Conservation (phyloP, 2,113 vertebrate species). For the Perognathus longimembris region DNA sequence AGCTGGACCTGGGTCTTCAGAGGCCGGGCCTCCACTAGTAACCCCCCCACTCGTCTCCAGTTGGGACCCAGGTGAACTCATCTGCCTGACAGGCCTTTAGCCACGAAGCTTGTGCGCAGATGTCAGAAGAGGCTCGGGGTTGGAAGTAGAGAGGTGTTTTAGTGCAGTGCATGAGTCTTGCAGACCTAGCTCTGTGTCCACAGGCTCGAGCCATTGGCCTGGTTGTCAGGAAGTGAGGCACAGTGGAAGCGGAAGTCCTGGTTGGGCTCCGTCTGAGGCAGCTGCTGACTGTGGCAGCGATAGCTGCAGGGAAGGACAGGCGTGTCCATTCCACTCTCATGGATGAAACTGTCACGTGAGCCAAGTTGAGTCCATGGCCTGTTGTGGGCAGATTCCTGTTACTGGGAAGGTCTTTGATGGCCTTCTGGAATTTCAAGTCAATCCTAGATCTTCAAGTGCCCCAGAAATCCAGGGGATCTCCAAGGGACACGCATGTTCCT, state of each 20-base stretch:
- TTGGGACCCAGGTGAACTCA: too few species aligned
- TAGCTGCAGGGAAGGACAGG: rapidly evolving
- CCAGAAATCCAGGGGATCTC: not conserved
- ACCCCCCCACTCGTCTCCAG: too few species aligned
- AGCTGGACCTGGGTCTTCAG: too few species aligned
- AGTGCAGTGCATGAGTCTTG: not conserved
- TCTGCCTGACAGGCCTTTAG: not conserved
- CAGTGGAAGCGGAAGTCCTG: not conserved
- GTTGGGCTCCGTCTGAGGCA: not conserved
- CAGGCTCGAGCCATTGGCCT: not conserved
- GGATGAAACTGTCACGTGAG: not conserved
- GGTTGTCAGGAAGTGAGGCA: not conserved
- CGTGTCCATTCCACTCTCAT: not conserved
- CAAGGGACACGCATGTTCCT: not conserved
- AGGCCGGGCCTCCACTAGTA: too few species aligned
- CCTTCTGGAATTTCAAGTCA: constrained; percentile 12
- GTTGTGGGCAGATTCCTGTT: not conserved
- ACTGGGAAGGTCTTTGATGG: not conserved
- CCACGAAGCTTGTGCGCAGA: not conserved
- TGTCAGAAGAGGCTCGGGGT: not conserved
- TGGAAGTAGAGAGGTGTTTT: not conserved
- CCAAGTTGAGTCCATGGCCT: rapidly evolving
- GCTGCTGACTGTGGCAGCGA: not conserved
- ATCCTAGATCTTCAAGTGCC: not conserved
- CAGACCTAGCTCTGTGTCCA: rapidly evolving